Conservation (phyloP, 2,888 invertebrate species). For the Melipona beecheii region DNA sequence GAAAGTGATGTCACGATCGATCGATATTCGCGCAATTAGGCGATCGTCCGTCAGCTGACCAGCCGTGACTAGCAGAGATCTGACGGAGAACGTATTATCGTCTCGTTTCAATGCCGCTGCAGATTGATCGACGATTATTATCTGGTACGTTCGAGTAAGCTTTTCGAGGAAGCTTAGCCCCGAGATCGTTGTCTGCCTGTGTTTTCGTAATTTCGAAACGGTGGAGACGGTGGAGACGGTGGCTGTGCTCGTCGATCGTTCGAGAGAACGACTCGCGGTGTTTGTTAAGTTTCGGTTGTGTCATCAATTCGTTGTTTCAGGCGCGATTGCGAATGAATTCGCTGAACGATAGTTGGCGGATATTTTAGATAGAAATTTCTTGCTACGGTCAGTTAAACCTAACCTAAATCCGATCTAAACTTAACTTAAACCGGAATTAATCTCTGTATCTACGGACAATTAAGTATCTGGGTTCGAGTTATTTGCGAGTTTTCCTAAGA, state of each 20-base stretch:
- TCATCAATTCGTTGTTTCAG: background rate
- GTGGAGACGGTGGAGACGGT: background rate
- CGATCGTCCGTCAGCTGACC: conserved; percentile 57
- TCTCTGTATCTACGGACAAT: background rate
- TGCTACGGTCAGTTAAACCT: background rate
- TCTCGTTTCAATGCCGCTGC: background rate
- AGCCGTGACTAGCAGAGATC: conserved; percentile 34
- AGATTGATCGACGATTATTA: background rate
- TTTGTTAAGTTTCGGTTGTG: background rate
- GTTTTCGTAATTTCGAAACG: background rate
- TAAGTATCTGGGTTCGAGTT: background rate
- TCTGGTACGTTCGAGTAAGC: background rate
- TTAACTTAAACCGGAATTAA: background rate
- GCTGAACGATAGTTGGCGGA: background rate
- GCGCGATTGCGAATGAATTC: background rate
- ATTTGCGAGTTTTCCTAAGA: background rate
- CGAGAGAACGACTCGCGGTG: no score
- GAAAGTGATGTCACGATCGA: conserved; percentile 61
- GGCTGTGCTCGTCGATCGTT: no score
- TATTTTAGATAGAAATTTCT: background rate
- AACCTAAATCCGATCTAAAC: no score
- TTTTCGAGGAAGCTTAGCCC: no score
- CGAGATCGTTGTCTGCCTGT: background rate
- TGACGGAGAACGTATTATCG: background rate
- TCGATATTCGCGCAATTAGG: conserved; percentile 70